Evolutionary conservation across 2,113 vertebrate genomes (phyloP).

Genomic region (Embiotoca jacksoni): DNA sequence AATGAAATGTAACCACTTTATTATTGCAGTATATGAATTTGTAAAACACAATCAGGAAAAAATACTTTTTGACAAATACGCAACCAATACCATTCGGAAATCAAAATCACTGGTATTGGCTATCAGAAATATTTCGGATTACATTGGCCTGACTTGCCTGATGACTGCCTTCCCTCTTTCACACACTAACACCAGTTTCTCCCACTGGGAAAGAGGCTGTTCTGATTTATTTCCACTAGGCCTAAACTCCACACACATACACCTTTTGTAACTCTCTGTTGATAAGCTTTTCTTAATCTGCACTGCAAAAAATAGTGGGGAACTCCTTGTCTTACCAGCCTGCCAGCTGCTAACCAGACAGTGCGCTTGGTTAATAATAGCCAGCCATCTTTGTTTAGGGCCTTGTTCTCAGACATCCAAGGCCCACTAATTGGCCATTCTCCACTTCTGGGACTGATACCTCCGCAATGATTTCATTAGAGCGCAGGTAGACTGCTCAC

Average conservation of each 20-base stretch:
- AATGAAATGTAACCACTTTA: too few species aligned
- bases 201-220: slow-evolving; percentile 14
- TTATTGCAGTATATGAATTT: too few species aligned
- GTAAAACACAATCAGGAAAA: too few species aligned
- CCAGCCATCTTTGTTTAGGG: slow-evolving; percentile 63
- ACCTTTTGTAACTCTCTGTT: slow-evolving; percentile 46
- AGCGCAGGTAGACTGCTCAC: slow-evolving; percentile 18
- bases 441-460: slow-evolving; percentile 49
- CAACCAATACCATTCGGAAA: too few species aligned
- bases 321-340: slow-evolving; percentile 48
- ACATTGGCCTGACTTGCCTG: neutral
- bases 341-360: slow-evolving; percentile 63
- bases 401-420: slow-evolving; percentile 49
- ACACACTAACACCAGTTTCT: neutral
- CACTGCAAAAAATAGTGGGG: slow-evolving; percentile 48
- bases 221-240: slow-evolving; percentile 37
- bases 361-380: slow-evolving; percentile 74
- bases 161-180: neutral
- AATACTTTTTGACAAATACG: too few species aligned
- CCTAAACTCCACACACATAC: slow-evolving; percentile 26
- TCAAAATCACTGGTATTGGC: too few species aligned
- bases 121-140: neutral
- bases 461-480: slow-evolving; percentile 53
- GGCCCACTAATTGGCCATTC: slow-evolving; percentile 47
- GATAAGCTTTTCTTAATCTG: slow-evolving; percentile 66